These are phyloP conservation scores for Amiota minor DNA, from an alignment of 2,888 invertebrate species.

Conservation along the genomic window DNA sequence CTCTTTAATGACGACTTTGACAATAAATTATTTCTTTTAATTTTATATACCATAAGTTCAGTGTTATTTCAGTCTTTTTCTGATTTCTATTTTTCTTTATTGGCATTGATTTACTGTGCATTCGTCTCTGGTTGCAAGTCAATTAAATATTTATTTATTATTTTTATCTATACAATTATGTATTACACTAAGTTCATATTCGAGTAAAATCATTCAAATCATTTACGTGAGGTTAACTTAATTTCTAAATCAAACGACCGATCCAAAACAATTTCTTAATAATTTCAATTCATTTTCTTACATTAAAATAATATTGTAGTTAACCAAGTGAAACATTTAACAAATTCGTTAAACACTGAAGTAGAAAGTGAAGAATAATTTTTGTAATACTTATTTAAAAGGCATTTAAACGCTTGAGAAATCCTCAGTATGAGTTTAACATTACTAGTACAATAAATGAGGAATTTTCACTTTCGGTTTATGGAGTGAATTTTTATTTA, in stretches of 20 bases:
- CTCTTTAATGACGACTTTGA: not conserved
- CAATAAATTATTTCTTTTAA: slow-evolving; percentile 56
- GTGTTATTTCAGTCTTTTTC: not conserved
- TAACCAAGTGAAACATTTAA: slow-evolving; percentile 13
- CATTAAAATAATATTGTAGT: not conserved
- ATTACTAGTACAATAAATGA: too few relatives aligned
- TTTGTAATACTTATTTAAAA: not conserved
- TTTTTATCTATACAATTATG: not conserved
- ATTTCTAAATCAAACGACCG: not conserved
- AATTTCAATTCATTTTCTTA: not conserved
- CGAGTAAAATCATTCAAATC: too few relatives aligned
- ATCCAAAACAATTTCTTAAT: not conserved
- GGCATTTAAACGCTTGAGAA: slow-evolving; percentile 10
- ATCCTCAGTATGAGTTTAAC: not conserved
- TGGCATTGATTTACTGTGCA: not conserved
- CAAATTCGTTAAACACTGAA: not conserved
- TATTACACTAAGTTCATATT: slow-evolving; percentile 43
- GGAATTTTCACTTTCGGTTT: slow-evolving; percentile 5
- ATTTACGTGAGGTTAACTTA: slow-evolving; percentile 4
- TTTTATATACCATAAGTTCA: slow-evolving; percentile 3
- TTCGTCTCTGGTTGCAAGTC: not conserved
- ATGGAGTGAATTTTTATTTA: not conserved
- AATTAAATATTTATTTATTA: not conserved
- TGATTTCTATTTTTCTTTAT: not conserved
- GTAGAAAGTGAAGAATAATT: slow-evolving; percentile 8